A percentile compares a stretch with the other conserved stretches of the same genome.
These are phyloP conservation scores for Antheraea mylitta DNA, from an alignment of 1,140 invertebrate species.

Conservation along the genomic window DNA sequence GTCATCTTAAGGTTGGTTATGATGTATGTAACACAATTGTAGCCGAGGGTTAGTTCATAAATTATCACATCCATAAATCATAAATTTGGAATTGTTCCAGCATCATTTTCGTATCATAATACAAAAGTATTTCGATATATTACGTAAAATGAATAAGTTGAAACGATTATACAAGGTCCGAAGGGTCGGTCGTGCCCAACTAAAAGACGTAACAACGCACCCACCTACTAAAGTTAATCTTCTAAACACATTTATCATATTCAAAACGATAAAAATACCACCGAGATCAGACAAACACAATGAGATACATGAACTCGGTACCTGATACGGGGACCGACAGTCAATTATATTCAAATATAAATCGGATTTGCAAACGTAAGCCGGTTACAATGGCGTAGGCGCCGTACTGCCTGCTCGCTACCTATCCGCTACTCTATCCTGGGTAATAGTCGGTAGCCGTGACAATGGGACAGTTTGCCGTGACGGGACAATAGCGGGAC, in stretches of 20 bases:
- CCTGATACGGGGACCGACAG: conserved; percentile 68
- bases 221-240: conserved; percentile 64
- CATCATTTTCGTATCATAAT: too few relatives aligned
- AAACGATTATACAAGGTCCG: not conserved
- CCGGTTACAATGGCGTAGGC: conserved; percentile 51
- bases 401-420: conserved; percentile 19
- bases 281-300: conserved; percentile 69
- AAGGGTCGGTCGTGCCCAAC: not conserved
- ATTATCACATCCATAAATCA: too few relatives aligned
- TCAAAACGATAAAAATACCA: conserved; percentile 74
- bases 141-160: too few relatives aligned
- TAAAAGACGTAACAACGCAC: conserved; percentile 25
- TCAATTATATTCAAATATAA: conserved; percentile 79
- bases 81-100: too few relatives aligned
- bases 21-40: too few relatives aligned
- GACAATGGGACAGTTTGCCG: conserved; percentile 35
- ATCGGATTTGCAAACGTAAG: conserved; percentile 77
- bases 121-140: too few relatives aligned
- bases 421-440: conserved; percentile 35
- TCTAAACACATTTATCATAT: conserved; percentile 75
- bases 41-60: too few relatives aligned
- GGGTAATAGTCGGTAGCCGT: conserved; percentile 37
- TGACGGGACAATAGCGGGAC: conserved; percentile 31
- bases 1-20: too few relatives aligned
- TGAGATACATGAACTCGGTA: conserved; percentile 63